These are phyloP conservation scores for Pseudocheirus occidentalis DNA, from an alignment of 2,797 vertebrate species.

Conservation along the genomic window DNA sequence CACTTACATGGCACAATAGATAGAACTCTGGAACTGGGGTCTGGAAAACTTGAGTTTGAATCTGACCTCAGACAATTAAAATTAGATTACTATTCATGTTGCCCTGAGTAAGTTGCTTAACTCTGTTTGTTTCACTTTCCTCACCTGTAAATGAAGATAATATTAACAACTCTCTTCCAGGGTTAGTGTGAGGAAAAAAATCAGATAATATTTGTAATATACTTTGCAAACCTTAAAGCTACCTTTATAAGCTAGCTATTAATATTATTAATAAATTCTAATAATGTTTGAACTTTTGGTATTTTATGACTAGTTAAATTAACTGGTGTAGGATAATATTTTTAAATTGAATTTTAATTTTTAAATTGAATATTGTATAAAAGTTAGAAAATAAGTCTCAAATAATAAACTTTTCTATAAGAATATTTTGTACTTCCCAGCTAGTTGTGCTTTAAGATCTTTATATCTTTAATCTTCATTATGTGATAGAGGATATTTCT, in stretches of 20 bases:
- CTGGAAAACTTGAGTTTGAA: neutral
- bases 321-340: neutral
- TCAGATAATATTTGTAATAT: neutral
- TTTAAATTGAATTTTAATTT: slow-evolving; percentile 38
- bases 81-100: neutral
- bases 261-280: neutral
- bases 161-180: neutral
- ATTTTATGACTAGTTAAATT: neutral
- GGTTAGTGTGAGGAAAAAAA: neutral
- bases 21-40: neutral
- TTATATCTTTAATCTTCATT: neutral
- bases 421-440: slow-evolving; percentile 27
- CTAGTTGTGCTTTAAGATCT: slow-evolving; percentile 12
- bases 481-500: neutral
- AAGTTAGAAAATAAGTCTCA: slow-evolving; percentile 33
- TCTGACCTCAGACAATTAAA: neutral
- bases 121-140: neutral
- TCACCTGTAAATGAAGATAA: neutral
- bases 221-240: neutral
- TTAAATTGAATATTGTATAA: slow-evolving; percentile 6
- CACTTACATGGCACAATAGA: neutral
- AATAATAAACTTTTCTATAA: slow-evolving; percentile 19
- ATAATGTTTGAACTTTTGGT: neutral
- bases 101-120: neutral
- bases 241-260: slow-evolving; percentile 14